Conservation (phyloP, 37 sponge, comb jelly and placozoan genomes). For the Diacarnus erythraeanus region DNA sequence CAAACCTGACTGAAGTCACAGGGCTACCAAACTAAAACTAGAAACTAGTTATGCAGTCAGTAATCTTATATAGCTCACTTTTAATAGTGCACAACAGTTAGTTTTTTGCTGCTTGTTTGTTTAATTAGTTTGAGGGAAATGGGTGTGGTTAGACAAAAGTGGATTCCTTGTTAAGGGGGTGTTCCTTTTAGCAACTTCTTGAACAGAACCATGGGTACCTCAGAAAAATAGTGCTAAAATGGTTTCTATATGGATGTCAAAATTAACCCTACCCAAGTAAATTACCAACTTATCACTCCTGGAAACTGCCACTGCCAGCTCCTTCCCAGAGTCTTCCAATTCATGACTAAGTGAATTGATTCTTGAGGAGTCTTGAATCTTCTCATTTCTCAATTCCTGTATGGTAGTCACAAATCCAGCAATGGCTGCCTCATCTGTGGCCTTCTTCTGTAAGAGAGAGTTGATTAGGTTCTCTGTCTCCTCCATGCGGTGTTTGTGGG, state of each 20-base stretch:
- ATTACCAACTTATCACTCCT: constrained; percentile 49
- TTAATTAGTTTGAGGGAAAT: too few species aligned
- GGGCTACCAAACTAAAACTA: too few species aligned
- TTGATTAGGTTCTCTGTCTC: constrained; percentile 22
- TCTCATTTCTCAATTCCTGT: constrained; percentile 46
- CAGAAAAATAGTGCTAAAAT: too few species aligned
- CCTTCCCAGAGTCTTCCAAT: constrained; percentile 34
- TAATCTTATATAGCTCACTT: too few species aligned
- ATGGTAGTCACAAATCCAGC: constrained; percentile 41
- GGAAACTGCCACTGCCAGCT: constrained; percentile 12
- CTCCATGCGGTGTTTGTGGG: constrained; percentile 26
- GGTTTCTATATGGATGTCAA: background rate
- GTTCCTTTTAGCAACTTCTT: background rate
- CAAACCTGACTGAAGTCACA: too few species aligned
- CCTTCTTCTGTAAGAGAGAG: constrained; percentile 24
- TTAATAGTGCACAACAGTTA: too few species aligned
- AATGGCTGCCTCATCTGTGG: constrained; percentile 45
- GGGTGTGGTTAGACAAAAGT: too few species aligned
- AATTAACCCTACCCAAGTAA: background rate
- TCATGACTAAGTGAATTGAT: constrained; percentile 35
- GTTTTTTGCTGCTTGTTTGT: too few species aligned
- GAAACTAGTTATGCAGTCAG: too few species aligned
- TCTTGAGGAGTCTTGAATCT: constrained; percentile 13
- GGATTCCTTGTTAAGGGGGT: background rate
- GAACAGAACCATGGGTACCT: background rate